Evolutionary conservation across 2,888 invertebrate genomes (phyloP), one percentile per base, ranked within the genome.

Genomic region (Junonia oenone): DNA sequence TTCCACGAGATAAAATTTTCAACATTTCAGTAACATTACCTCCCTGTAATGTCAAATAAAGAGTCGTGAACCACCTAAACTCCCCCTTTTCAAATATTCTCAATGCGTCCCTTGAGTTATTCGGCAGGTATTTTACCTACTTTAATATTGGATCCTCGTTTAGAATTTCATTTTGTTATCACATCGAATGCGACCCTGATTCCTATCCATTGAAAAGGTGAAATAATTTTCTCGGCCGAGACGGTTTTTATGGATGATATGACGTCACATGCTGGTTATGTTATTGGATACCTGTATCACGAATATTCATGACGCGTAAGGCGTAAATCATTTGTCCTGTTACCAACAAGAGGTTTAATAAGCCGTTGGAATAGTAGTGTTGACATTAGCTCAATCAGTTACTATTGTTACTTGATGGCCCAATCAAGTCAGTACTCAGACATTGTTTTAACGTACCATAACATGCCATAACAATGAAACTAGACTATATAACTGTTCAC

Each of bases 81-180:
- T 38, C 58, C 57, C 59, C 65, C 65, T 66, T 61, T 51, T 62
- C 65, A 65, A 68, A 68, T 69, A 73, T 72, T 72, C 72, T 58
- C 62, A 27, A 55, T 63, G 65, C 70, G 69, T 71, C 57, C 67
- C 64, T 58, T 57, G 67, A 71, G 72, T 67, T 71, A 72, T 71
- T 71, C 64, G 67, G 55, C 71, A 72, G 73, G 72, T 73, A 73
- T 73, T 72, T 69, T 65, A 62, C 63, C 60, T 66, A 69, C 71
- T 69, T 69, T 67, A 68, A 71, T 71, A 71, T 72, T 68, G 70
- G 65, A 66, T 59, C 51, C 64, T 53, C 71, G 69, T 68, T 70
- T 68, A 66, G 71, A 73, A 73, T 72, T 72, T 71, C 69, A 70
- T 68, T 67, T 69, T 68, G 69, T 67, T 71, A 71, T 69, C 67